Evolutionary conservation across 2,888 invertebrate species (phyloP).

Genomic region (Orthosia gracilis): DNA sequence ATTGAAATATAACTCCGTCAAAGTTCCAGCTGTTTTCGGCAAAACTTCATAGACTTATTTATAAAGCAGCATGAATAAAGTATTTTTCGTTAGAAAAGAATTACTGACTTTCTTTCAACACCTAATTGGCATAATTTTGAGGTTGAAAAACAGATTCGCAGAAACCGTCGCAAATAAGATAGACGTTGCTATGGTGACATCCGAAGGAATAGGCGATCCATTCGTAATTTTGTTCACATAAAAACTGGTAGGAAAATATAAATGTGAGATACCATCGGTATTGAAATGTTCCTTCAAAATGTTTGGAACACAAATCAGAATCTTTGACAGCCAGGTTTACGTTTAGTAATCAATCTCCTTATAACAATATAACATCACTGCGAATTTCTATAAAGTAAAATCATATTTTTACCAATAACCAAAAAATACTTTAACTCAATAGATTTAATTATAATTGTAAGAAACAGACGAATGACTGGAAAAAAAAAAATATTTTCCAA

Average conservation of each 20-base stretch:
- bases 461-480: background rate
- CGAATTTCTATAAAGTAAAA: background rate
- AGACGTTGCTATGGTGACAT: background rate
- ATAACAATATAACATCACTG: too few species aligned
- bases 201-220: background rate
- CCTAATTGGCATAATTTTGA: conserved; percentile 4
- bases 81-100: background rate
- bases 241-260: background rate
- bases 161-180: conserved; percentile 12
- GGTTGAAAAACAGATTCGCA: conserved; percentile 9
- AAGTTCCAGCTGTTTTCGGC: too few species aligned
- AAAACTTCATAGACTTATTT: too few species aligned
- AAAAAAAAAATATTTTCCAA: background rate
- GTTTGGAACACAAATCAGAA: conserved; percentile 15
- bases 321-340: conserved; percentile 34
- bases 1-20: too few species aligned
- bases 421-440: background rate
- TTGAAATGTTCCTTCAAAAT: too few species aligned
- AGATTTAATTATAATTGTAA: background rate
- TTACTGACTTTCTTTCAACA: background rate
- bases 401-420: too few species aligned
- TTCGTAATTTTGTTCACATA: background rate
- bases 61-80: background rate
- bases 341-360: conserved; percentile 21
- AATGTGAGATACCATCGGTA: too few species aligned